phyloP scores from a whole-genome alignment of 1,140 invertebrate species.

The Apis mellifera region Amel_HAv3.1 CM009944.2:9069001-9069500 shows the following conservation, averaged over 20 bases:
- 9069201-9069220: neutral
- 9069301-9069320: conserved; percentile 65
- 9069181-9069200: neutral
- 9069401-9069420: conserved; percentile 19
- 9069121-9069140: too few relatives aligned
- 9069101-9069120: neutral
- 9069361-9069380: neutral
- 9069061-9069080: neutral
- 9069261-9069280: conserved; percentile 62
- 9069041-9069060: neutral
- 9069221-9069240: neutral
- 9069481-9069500: conserved; percentile 50
- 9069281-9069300: conserved; percentile 76
- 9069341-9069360: conserved; percentile 8
- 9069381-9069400: conserved; percentile 31
- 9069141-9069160: neutral
- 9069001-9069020: too few relatives aligned
- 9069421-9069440: conserved; percentile 56
- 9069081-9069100: neutral
- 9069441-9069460: conserved; percentile 73
- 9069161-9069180: neutral
- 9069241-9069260: conserved; percentile 37
- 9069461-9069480: conserved; percentile 74
- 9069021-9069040: too few relatives aligned
- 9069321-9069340: conserved; percentile 5